Evolutionary conservation across 2,888 invertebrate species (phyloP).

Genomic region (Junonia oenone): DNA sequence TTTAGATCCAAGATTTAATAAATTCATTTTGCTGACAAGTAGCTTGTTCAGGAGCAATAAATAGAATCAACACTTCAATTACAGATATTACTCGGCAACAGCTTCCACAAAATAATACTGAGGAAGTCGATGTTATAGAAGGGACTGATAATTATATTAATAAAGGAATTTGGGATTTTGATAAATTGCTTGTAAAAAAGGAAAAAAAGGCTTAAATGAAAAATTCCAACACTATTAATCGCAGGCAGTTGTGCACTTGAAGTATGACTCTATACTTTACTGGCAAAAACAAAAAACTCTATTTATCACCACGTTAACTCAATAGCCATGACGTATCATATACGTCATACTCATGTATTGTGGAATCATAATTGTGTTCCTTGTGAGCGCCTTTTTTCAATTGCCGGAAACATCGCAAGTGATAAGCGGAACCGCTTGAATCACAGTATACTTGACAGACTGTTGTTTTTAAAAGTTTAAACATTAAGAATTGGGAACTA

Average conservation of each 20-base stretch:
- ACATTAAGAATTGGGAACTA: too few relatives aligned
- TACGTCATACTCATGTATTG: too few relatives aligned
- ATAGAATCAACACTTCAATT: slow-evolving; percentile 34
- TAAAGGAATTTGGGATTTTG: slow-evolving; percentile 30
- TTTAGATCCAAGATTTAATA: slow-evolving; percentile 29
- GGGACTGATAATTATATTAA: slow-evolving; percentile 25
- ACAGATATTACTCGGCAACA: slow-evolving; percentile 30
- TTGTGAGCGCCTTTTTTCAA: too few relatives aligned
- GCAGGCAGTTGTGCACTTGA: slow-evolving; percentile 39
- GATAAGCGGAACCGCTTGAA: too few relatives aligned
- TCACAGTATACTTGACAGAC: too few relatives aligned
- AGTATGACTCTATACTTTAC: slow-evolving; percentile 37
- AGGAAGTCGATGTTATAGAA: slow-evolving; percentile 28
- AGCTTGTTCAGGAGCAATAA: slow-evolving; percentile 32
- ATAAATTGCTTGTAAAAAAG: slow-evolving; percentile 26
- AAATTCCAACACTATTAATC: slow-evolving; percentile 41
- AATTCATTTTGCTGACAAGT: slow-evolving; percentile 32
- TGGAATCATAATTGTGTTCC: too few relatives aligned
- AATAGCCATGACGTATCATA: too few relatives aligned
- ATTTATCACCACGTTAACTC: slow-evolving; percentile 38
- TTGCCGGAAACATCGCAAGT: too few relatives aligned
- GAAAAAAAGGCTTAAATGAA: slow-evolving; percentile 32
- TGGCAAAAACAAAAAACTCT: slow-evolving; percentile 39
- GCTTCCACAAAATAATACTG: slow-evolving; percentile 34
- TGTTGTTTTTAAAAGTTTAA: too few relatives aligned